A percentile compares a stretch with the other conserved stretches of the same genome.
Conservation (phyloP, 1,140 invertebrate species). For the Drosophila cardini region DNA sequence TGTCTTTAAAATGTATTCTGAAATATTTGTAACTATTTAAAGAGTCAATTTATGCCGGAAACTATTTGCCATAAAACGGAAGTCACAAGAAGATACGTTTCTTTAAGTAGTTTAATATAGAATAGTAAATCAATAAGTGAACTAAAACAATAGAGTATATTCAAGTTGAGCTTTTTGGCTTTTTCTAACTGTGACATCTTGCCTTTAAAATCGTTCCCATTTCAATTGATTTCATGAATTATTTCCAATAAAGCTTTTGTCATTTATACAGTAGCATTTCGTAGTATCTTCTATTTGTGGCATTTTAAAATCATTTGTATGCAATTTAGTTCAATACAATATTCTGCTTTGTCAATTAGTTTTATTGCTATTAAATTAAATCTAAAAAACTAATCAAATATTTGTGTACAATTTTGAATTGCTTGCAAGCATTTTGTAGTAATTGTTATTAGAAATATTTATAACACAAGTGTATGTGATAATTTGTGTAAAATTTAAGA, state of each 20-base stretch:
- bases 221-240: conserved; percentile 50
- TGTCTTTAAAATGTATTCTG: too few species aligned
- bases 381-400: conserved; percentile 14
- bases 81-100: too few species aligned
- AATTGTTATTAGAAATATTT: conserved; percentile 39
- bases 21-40: too few species aligned
- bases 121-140: too few species aligned
- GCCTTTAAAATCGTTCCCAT: conserved; percentile 42
- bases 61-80: too few species aligned
- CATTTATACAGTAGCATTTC: neutral
- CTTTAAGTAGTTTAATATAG: too few species aligned
- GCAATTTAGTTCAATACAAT: neutral
- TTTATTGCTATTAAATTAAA: conserved; percentile 5
- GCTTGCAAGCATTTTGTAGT: conserved; percentile 15
- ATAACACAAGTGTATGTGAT: conserved; percentile 1
- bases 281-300: neutral
- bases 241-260: conserved; percentile 39
- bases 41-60: too few species aligned
- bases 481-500: conserved; percentile 4
- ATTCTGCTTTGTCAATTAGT: conserved; percentile 4
- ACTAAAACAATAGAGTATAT: neutral
- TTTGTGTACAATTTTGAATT: conserved; percentile 2
- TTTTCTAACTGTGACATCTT: conserved; percentile 30
- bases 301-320: conserved; percentile 11
- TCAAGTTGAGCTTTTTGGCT: too few species aligned